A percentile compares a stretch with the other conserved stretches of the same genome.
phyloP scores from a whole-genome alignment of 2,113 vertebrate species.

The Paramormyrops kingsleyae region DNA sequence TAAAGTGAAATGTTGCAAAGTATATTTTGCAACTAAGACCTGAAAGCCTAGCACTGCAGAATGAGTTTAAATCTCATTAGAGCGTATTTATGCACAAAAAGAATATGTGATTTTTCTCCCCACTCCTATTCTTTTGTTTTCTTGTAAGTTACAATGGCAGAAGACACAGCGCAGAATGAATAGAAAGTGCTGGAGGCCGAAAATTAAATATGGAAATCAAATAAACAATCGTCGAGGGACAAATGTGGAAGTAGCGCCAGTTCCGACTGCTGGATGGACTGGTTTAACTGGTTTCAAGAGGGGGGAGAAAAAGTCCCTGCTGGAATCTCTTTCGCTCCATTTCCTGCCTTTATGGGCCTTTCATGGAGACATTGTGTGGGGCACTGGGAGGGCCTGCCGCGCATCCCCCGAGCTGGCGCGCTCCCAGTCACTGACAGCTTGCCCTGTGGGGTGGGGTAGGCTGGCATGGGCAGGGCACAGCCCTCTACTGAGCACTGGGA shows the following conservation, averaged over 20 bases:
- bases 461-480: conserved; percentile 1
- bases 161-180: not conserved
- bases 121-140: not conserved
- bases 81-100: not conserved
- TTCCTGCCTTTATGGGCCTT: conserved; percentile 15
- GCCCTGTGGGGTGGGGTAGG: conserved; percentile 1
- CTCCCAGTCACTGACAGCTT: not conserved
- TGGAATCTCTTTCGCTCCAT: not conserved
- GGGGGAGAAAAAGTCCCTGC: not conserved
- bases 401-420: not conserved
- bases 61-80: not conserved
- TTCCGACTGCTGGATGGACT: not conserved
- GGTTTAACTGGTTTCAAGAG: not conserved
- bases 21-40: not conserved
- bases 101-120: not conserved
- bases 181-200: not conserved
- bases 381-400: not conserved
- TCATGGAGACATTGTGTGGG: not conserved
- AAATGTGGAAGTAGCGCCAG: not conserved
- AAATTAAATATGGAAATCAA: not conserved
- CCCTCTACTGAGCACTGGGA: not conserved
- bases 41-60: not conserved
- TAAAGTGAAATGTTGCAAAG: not conserved
- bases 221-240: not conserved
- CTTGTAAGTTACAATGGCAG: not conserved